phyloP scores from a whole-genome alignment of 2,113 vertebrate genomes.

The Brachyistius frenatus region DNA sequence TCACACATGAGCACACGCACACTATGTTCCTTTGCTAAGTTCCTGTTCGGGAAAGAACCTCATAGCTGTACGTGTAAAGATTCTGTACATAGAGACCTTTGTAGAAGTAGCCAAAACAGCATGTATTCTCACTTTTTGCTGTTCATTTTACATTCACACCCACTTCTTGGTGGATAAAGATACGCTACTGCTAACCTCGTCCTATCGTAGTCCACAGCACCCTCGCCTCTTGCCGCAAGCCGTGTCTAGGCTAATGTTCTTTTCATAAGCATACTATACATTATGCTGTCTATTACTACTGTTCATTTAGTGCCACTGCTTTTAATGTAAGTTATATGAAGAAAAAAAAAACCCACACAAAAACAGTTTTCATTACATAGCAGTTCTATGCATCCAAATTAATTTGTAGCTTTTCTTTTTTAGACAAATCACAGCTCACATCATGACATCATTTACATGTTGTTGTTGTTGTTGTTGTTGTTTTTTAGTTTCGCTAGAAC shows the following conservation, averaged over 20 bases:
- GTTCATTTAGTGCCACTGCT: slow-evolving; percentile 33
- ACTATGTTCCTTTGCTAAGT: slow-evolving; percentile 59
- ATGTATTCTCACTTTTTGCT: slow-evolving; percentile 78
- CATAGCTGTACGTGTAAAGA: slow-evolving; percentile 77
- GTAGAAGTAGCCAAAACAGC: slow-evolving; percentile 84
- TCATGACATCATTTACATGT: slow-evolving; percentile 24
- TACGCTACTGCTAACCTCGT: slow-evolving; percentile 23
- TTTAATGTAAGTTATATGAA: slow-evolving; percentile 24
- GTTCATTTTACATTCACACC: slow-evolving; percentile 63
- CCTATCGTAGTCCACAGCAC: slow-evolving; percentile 24
- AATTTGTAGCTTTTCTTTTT: slow-evolving; percentile 70
- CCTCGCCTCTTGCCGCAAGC: slow-evolving; percentile 34
- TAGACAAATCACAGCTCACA: slow-evolving; percentile 4
- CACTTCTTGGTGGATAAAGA: slow-evolving; percentile 62
- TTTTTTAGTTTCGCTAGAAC: background rate
- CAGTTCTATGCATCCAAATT: slow-evolving; percentile 65
- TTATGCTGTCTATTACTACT: slow-evolving; percentile 17
- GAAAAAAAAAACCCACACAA: background rate
- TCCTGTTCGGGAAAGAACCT: slow-evolving; percentile 80
- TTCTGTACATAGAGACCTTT: slow-evolving; percentile 83
- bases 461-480: no score
- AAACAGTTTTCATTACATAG: slow-evolving; percentile 27
- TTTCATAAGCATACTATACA: slow-evolving; percentile 39
- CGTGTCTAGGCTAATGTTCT: slow-evolving; percentile 27
- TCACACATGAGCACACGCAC: slow-evolving; percentile 59